Evolutionary conservation across 2,888 invertebrate species (phyloP).

Genomic region (Hirtodrosophila trivittata): DNA sequence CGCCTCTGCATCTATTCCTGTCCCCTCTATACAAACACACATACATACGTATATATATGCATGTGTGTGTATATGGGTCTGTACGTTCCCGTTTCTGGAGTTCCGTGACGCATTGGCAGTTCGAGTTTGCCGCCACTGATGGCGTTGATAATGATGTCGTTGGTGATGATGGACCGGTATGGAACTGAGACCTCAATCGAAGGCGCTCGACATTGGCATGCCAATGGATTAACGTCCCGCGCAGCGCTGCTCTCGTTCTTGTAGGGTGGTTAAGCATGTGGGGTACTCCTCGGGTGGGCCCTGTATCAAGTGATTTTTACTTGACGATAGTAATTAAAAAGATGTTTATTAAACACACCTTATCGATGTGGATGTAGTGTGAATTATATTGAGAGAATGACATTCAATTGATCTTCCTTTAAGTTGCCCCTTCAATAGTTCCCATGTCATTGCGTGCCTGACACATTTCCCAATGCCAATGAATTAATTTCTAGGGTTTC

Average conservation of each 20-base stretch:
- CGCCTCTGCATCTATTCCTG: constrained; percentile 27
- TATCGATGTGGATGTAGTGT: no score
- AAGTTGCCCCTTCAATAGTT: constrained; percentile 3
- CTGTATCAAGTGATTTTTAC: constrained; percentile 60
- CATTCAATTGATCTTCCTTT: no score
- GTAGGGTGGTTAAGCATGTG: constrained; percentile 15
- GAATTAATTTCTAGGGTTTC: constrained; percentile 50
- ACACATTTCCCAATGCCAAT: constrained; percentile 48
- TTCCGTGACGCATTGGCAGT: constrained; percentile 61
- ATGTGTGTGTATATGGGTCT: constrained; percentile 25
- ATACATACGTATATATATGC: not conserved
- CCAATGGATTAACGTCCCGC: constrained; percentile 1
- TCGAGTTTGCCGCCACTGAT: constrained; percentile 58
- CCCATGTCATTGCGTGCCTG: constrained; percentile 11
- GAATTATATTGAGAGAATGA: no score
- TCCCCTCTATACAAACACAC: not conserved
- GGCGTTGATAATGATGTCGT: constrained; percentile 77
- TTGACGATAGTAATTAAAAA: constrained; percentile 60
- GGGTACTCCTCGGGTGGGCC: constrained; percentile 58
- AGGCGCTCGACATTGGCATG: constrained; percentile 25
- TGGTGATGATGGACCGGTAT: constrained; percentile 74
- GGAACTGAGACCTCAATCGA: constrained; percentile 53
- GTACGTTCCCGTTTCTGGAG: constrained; percentile 49
- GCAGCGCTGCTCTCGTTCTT: not conserved
- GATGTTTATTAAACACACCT: constrained; percentile 26